Base-by-base conservation (phyloP, 2,888 invertebrate genomes). In the Oeneis ivallda region DNA sequence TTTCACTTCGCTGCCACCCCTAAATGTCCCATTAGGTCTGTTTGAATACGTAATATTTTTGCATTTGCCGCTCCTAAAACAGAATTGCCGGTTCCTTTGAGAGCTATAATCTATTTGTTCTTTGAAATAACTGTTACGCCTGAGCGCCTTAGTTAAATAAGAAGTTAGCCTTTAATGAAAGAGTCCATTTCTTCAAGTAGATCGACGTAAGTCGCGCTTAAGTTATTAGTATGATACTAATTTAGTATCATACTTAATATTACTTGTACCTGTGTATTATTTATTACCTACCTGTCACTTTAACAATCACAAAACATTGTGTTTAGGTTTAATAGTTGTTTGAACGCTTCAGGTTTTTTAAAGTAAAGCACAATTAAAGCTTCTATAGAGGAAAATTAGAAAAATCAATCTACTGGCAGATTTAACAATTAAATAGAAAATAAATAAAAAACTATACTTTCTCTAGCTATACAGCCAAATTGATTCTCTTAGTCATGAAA, bases 1-100 rank as follows among this genome's bases (percentile, higher is more conserved):
- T 92, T 92, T 92, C 89, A 90, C 89, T 89, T 87, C 85, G 86
- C 86, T 91, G 90, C 86, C 92, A 91, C 90, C 92, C 92, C 89
- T 92, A 92, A 92, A 92, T 92, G 92, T 91, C 91, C 92, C 87
- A 92, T 92, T 92, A 92, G 91, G 85, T 89, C 84, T 92, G 92
- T 92, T 92, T 92, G 92, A 92, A 92, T 92, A 91, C 92, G 90
- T 92, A 92, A 92, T 92, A 92, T 91, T 92, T 91, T 92, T 91
- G 90, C 90, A 90, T 91, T 91, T 89, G 91, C 88, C 85, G 84
- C 89, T 89, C 80, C 85, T 85, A 89, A 89, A 90, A 90, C 85
- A 86, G 84, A 86, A 89, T 91, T 90, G 88, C 86, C 87, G 87
- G 89, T 85, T 90, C 88, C 90, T 92, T 92, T 92, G 92, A 91